Conservation (phyloP, 2,888 invertebrate species). For the Hirtodrosophila duncani region DNA sequence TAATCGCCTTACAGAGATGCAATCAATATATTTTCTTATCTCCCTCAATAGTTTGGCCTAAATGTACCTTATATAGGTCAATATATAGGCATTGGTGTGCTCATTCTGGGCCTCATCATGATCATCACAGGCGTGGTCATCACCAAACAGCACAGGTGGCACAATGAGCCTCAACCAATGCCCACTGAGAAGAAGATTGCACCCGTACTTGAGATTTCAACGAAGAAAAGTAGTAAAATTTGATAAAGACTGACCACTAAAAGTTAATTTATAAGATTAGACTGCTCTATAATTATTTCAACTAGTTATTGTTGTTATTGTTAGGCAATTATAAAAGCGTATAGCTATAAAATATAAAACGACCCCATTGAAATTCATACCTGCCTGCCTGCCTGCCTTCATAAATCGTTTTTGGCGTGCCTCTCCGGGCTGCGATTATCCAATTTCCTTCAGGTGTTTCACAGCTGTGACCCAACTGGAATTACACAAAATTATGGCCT, state of each 20-base stretch:
- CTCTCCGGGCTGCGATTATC: conserved; percentile 32
- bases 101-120: conserved; percentile 47
- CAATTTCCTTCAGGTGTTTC: conserved; percentile 63
- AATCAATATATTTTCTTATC: background rate
- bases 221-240: background rate
- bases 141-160: conserved; percentile 57
- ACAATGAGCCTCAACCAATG: conserved; percentile 24
- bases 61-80: conserved; percentile 52
- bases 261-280: no score
- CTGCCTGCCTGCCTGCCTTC: no score
- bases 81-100: conserved; percentile 57
- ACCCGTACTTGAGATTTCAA: no score
- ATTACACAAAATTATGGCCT: conserved; percentile 72
- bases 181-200: background rate
- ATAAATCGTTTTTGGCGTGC: conserved; percentile 33
- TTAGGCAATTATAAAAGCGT: no score
- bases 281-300: no score
- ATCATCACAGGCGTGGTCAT: conserved; percentile 45
- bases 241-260: no score
- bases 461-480: conserved; percentile 58
- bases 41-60: conserved; percentile 54
- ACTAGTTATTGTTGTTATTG: no score
- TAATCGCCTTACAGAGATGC: no score
- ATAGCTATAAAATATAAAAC: no score
- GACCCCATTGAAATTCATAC: no score